Conservation (phyloP, 2,888 invertebrate genomes). For the Heterodera filipjevi region DNA sequence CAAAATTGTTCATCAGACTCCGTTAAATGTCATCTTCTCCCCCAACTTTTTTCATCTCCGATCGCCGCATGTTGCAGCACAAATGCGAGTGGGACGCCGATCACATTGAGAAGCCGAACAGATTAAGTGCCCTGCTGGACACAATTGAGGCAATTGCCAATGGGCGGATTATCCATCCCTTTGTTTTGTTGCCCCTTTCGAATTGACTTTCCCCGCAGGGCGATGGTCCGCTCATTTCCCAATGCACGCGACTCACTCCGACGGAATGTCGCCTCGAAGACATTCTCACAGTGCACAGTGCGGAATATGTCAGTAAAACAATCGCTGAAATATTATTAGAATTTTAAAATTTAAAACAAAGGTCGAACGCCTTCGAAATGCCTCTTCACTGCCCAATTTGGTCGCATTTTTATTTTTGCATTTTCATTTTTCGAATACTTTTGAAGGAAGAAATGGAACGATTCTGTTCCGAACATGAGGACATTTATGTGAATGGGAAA, state of each 20-base stretch:
- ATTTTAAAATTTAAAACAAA: neutral
- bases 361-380: neutral
- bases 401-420: neutral
- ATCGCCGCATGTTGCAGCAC: conserved; percentile 32
- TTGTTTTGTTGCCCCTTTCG: neutral
- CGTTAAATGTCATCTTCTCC: too few relatives aligned
- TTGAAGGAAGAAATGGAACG: conserved; percentile 47
- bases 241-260: conserved; percentile 27
- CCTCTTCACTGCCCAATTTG: neutral
- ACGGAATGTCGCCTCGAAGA: conserved; percentile 23
- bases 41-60: conserved; percentile 35
- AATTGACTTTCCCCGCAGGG: neutral
- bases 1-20: too few relatives aligned
- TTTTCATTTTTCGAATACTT: neutral
- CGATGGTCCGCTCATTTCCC: conserved; percentile 5
- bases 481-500: conserved; percentile 56
- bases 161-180: neutral
- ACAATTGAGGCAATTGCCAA: conserved; percentile 25
- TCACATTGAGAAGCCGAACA: conserved; percentile 57
- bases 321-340: neutral
- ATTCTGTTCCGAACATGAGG: conserved; percentile 52
- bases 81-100: conserved; percentile 53
- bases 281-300: conserved; percentile 23
- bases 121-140: conserved; percentile 43
- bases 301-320: conserved; percentile 1